Evolutionary conservation across 2,888 invertebrate species (phyloP).

Genomic region (Amphimallon solstitiale): DNA sequence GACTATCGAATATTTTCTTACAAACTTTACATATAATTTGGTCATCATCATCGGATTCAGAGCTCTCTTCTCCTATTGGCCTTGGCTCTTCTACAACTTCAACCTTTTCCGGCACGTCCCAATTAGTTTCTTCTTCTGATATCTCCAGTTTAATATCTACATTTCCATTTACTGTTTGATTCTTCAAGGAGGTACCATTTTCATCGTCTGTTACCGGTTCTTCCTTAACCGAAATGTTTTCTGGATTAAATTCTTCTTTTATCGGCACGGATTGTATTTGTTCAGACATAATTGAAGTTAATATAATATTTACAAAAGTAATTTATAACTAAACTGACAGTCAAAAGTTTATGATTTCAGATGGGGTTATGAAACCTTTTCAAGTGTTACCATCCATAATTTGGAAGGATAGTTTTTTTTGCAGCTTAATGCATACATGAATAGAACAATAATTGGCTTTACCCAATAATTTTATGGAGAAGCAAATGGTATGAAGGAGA

Average conservation of each 20-base stretch:
- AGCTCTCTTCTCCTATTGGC: slow-evolving; percentile 30
- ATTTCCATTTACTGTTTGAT: not conserved
- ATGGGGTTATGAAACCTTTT: not conserved
- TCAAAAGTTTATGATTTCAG: not conserved
- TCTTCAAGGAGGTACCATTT: not conserved
- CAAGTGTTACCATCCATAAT: not conserved
- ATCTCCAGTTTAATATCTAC: slow-evolving; percentile 7
- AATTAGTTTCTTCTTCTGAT: slow-evolving; percentile 27
- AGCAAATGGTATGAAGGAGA: no score
- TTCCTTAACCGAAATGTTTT: slow-evolving; percentile 14
- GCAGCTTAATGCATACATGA: no score
- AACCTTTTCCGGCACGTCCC: slow-evolving; percentile 24
- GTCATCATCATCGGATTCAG: slow-evolving; percentile 5
- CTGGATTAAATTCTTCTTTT: slow-evolving; percentile 14
- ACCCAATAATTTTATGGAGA: no score
- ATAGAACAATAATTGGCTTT: no score
- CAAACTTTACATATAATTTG: slow-evolving; percentile 54
- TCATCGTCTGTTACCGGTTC: slow-evolving; percentile 32
- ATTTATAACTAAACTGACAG: not conserved
- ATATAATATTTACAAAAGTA: not conserved
- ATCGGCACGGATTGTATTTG: not conserved
- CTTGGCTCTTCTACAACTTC: slow-evolving; percentile 36
- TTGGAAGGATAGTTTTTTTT: not conserved
- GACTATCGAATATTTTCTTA: slow-evolving; percentile 47
- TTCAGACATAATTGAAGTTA: slow-evolving; percentile 17